Base-by-base conservation (phyloP, 2,888 invertebrate species). In the Drosophila stalkeri region DNA sequence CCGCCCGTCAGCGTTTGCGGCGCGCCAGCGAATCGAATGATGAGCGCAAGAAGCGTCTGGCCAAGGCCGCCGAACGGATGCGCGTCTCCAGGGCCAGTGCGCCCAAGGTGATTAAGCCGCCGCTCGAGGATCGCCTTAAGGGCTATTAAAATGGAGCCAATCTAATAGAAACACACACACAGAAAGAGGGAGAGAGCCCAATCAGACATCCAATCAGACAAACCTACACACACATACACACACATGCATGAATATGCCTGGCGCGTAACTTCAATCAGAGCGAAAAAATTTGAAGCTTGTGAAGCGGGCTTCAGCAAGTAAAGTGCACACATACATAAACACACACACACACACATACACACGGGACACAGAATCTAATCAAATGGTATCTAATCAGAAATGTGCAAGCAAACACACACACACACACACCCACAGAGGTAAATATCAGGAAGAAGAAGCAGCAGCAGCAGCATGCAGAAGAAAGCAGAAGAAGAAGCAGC, bases 11-110 rank as follows among this genome's bases (percentile, higher is more conserved):
- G 78, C 86, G 93, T 47, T 80, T 92, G 83, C 88, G 93, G 62
- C 91, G 93, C 37, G 93, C 93, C 68, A 93, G 91, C 72, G 93
- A 93, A 81, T 91, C 93, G 35, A 76, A 89, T 11, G 93, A 93
- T 7, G 93, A 93, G 77, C 91, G 93, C 55, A 90, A 91, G 51
- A 91, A 91, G 74, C 91, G 93, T 27, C 79, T 93, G 76, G 91
- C 92, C 37, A 93, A 93, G 78, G 92, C 93, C 16, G 93, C 93
- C 20, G 93, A 93, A 68, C 80, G 93, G 66, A 93, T 93, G 93
- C 91, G 93, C 44, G 69, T 89, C 59, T 89, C 92, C 31, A 86
- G 93, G 71, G 92, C 93, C 33, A 92, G 82, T 81, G 92, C 91
- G 64, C 92, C 93, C n/a, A 93, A 92, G 83, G 91, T 93, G 68